Percentiles rank a stretch among this genome's conserved stretches.
phyloP scores from a whole-genome alignment of 2,888 invertebrate genomes.

The Tholera decimalis region DNA sequence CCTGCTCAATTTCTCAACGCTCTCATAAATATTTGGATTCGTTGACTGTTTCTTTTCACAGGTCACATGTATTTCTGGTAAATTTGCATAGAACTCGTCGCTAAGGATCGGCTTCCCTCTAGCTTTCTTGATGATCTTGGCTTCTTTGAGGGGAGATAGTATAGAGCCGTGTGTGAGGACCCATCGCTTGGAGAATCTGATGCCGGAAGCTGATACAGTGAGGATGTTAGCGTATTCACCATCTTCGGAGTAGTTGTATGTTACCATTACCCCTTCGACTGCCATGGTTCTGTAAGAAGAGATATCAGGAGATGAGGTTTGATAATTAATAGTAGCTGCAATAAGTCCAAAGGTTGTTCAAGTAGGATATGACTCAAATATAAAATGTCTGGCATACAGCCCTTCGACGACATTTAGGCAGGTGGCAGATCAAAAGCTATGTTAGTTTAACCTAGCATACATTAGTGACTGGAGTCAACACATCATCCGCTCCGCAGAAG shows the following conservation, averaged over 20 bases:
- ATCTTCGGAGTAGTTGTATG: constrained; percentile 85
- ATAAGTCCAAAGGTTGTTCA: no score
- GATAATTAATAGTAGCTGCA: neutral
- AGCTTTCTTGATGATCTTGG: constrained; percentile 79
- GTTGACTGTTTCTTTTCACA: constrained; percentile 79
- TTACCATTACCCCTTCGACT: constrained; percentile 88
- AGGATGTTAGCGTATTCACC: constrained; percentile 86
- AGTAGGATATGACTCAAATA: no score
- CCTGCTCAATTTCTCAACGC: constrained; percentile 80
- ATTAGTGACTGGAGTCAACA: no score
- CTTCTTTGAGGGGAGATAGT: constrained; percentile 85
- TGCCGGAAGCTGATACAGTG: constrained; percentile 89
- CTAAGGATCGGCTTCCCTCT: constrained; percentile 84
- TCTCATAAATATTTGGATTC: constrained; percentile 75
- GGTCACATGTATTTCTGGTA: constrained; percentile 87
- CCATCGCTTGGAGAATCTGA: constrained; percentile 89
- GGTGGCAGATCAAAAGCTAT: no score
- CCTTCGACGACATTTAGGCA: no score
- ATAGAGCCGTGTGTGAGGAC: constrained; percentile 90
- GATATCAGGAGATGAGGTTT: neutral
- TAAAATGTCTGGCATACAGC: no score
- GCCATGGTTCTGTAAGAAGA: constrained; percentile 76
- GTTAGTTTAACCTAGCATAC: no score
- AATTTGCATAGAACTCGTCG: constrained; percentile 84
- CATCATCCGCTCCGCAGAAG: no score